Percentiles rank a stretch among this genome's conserved stretches.
Evolutionary conservation across 2,113 vertebrate species (phyloP).

Genomic region (Tachycineta bicolor): DNA sequence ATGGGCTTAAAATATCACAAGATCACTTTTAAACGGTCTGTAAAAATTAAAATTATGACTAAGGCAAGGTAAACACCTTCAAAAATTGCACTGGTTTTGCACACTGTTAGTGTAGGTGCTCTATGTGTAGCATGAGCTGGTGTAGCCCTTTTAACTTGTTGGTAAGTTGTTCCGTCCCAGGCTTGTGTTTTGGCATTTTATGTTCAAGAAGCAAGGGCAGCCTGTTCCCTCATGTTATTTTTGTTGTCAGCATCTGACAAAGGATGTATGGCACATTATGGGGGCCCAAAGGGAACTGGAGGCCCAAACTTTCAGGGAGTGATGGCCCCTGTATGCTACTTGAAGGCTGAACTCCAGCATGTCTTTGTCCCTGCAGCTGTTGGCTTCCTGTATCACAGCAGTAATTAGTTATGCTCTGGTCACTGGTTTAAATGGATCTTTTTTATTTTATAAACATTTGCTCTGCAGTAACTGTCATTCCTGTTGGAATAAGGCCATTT

Average conservation of each 20-base stretch:
- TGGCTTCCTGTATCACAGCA: not conserved
- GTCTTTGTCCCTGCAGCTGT: constrained; percentile 22
- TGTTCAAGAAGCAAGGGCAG: not conserved
- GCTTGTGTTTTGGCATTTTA: not conserved
- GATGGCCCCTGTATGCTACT: not conserved
- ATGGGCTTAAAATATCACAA: constrained; percentile 36
- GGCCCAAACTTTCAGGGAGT: not conserved
- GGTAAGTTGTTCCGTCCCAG: not conserved
- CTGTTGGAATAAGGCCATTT: constrained; percentile 53
- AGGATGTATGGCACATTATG: not conserved
- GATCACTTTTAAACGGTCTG: not conserved
- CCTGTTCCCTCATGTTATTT: not conserved
- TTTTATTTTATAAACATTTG: constrained; percentile 40
- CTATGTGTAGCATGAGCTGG: not conserved
- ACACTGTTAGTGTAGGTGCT: not conserved
- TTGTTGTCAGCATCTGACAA: not conserved
- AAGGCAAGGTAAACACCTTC: not conserved
- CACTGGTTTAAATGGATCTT: constrained; percentile 2
- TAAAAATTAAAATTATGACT: constrained; percentile 40
- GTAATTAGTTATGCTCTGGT: not conserved
- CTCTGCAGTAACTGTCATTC: constrained; percentile 10
- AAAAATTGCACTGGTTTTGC: not conserved
- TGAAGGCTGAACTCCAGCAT: not conserved
- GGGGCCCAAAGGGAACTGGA: not conserved
- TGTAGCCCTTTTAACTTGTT: not conserved